Evolutionary conservation across 1,140 invertebrate species (phyloP), one percentile per base, ranked within the genome.

Genomic region (Octopus bimaculoides): DNA sequence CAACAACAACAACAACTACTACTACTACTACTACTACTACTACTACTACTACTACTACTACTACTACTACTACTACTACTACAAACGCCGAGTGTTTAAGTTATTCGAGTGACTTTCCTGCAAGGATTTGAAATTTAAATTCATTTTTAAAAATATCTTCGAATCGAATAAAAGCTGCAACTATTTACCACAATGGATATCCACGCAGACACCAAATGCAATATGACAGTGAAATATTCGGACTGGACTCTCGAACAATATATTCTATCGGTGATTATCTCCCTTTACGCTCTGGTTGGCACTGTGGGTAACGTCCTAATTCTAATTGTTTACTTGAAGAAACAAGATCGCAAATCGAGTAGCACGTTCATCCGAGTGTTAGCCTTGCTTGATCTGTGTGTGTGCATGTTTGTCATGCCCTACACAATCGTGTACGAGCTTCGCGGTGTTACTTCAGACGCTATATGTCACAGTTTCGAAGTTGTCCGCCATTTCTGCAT

Each of bases 331-430:
- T 87, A 86, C 76, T 84, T 81, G 56, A 71, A 81, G 52, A 81
- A 81, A 52, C 82, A 79, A 4, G 85, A 86, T 26, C 79, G 81
- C 17, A 81, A 82, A 52, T 79, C 85, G 7, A 81, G 84, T 26
- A 87, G 85, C 76, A 86, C 84, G 0, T 87, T 86, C 80, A 86
- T 86, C 54, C 82, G 83, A 61, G 81, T 84, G 14, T 66, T 87
- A 53, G 83, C 86, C 1, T 80, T 86, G n/a, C 73, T 87, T 52
- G 86, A 87, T 77, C 69, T 86, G 4, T 66, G 82, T 9, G 86
- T 86, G 1, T 86, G 86, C 75, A 73, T 77, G 4, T 54, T 83
- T 56, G 80, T 87, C 20, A 86, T 86, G 83, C 86, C 86, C 10
- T 87, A 86, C 74, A 82, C 84, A 2, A 80, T 87, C 75, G 80